phyloP scores from a whole-genome alignment of 92 coral and sea anemone species.

The Paragorgia papillata region DNA sequence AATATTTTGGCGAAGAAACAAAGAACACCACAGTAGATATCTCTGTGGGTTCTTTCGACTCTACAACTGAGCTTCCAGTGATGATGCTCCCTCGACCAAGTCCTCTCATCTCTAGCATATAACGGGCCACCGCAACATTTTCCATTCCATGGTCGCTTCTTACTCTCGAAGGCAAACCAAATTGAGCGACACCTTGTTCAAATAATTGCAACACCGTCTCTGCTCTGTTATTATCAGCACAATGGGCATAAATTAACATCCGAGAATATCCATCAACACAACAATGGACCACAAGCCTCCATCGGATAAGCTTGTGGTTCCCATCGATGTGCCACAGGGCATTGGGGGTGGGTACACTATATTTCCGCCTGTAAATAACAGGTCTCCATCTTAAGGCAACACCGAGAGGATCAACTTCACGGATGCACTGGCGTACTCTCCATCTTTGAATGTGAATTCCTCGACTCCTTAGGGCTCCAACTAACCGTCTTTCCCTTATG shows the following conservation, averaged over 20 bases:
- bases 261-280: slow-evolving; percentile 42
- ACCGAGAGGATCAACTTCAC: slow-evolving; percentile 25
- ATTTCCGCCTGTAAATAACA: slow-evolving; percentile 22
- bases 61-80: slow-evolving; percentile 15
- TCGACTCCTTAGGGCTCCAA: slow-evolving; percentile 25
- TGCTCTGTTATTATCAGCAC: slow-evolving; percentile 18
- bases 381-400: slow-evolving; percentile 7
- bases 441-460: slow-evolving; percentile 1
- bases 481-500: slow-evolving; percentile 14
- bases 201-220: slow-evolving; percentile 13
- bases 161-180: slow-evolving; percentile 35
- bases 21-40: slow-evolving; percentile 14
- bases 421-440: slow-evolving; percentile 7
- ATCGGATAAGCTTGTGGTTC: slow-evolving; percentile 44
- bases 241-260: slow-evolving; percentile 11
- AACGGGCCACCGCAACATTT: slow-evolving; percentile 18
- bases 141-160: slow-evolving; percentile 35
- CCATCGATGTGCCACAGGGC: slow-evolving; percentile 54
- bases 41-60: slow-evolving; percentile 15
- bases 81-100: slow-evolving; percentile 12
- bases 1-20: slow-evolving; percentile 6
- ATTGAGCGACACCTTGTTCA: neutral
- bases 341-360: slow-evolving; percentile 49
- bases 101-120: slow-evolving; percentile 19
- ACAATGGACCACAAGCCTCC: slow-evolving; percentile 34